Conservation (phyloP, 2,113 vertebrate species). For the Dunckerocampus dactyliophorus region DNA sequence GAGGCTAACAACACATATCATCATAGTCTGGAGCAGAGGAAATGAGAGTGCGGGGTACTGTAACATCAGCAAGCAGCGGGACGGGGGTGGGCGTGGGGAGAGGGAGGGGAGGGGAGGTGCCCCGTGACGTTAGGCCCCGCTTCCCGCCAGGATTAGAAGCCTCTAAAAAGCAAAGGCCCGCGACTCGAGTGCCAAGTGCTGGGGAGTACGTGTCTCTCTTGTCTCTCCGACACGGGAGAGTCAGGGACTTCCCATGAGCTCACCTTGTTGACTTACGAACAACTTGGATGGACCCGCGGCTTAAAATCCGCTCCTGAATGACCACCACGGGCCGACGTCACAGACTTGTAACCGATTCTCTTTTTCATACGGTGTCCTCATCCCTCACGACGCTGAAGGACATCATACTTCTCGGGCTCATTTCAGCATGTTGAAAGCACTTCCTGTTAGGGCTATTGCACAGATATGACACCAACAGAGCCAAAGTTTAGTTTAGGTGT, state of each 20-base stretch:
- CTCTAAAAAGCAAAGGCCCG: conserved; percentile 86
- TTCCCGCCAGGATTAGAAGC: conserved; percentile 95
- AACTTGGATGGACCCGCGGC: conserved; percentile 39
- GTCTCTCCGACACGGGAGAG: conserved; percentile 63
- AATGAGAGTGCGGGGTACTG: conserved; percentile 77
- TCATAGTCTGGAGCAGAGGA: conserved; percentile 64
- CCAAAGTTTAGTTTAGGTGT: background rate
- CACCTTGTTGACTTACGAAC: conserved; percentile 60
- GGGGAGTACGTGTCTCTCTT: conserved; percentile 48
- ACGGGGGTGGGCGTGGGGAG: conserved; percentile 70
- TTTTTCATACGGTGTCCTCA: background rate
- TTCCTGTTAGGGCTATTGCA: background rate
- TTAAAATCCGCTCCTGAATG: background rate
- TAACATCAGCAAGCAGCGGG: conserved; percentile 74
- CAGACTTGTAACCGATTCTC: background rate
- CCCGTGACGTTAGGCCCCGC: conserved; percentile 80
- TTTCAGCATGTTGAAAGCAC: background rate
- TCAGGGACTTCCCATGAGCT: conserved; percentile 73
- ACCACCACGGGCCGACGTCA: background rate
- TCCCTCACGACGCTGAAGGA: background rate
- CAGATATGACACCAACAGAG: background rate
- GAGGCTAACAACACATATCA: background rate
- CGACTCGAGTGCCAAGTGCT: conserved; percentile 47
- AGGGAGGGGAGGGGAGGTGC: conserved; percentile 58
- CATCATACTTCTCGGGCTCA: background rate